Base-by-base conservation (phyloP, 1,140 invertebrate genomes). In the Helicoverpa armigera region DNA sequence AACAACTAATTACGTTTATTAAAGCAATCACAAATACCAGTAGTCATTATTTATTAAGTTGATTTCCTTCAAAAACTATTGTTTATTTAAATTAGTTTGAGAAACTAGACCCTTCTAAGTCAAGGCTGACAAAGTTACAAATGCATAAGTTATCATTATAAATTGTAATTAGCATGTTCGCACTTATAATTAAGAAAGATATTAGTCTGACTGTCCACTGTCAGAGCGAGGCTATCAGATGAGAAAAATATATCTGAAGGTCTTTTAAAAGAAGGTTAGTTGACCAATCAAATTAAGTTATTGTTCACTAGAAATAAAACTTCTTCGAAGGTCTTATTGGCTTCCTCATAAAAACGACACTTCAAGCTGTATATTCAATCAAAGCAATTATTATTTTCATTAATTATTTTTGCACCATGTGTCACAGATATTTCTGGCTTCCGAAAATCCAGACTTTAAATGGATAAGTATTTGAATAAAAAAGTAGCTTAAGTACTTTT, bases 151-250 rank as follows among this genome's bases (percentile, higher is more conserved):
- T 31, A n/a, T 43, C 50, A 50, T 54, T 72, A 29, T 53, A 29
- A n/a, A 31, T 2, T 72, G 12, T 72, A 31, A 72, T 72, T 72
- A 53, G 7, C 31, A 31, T 65, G 4, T 72, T 72, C 69, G 31
- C 69, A 54, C 69, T n/a, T 13, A 50, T 72, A 72, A 72, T 72
- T 72, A 70, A 70, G 31, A n/a, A n/a, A 70, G 18, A 51, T 70
- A 51, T 14, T 51, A 29, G 48, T 3, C 29, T 69, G 10, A 70
- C 18, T 23, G 7, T 53, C 16, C 29, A 43, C 9, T 16, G 11
- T 0, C n/a, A 65, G 12, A 61, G 63, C 35, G 35, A n/a, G 63
- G 35, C 35, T 35, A 5, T 48, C 0, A 16, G n/a, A 65, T 43
- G 29, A 43, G 0, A n/a, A 5, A 14, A 16, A 43, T n/a, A 31